phyloP scores from a whole-genome alignment of 2,797 vertebrate species.

The Thaleichthys pacificus region DNA sequence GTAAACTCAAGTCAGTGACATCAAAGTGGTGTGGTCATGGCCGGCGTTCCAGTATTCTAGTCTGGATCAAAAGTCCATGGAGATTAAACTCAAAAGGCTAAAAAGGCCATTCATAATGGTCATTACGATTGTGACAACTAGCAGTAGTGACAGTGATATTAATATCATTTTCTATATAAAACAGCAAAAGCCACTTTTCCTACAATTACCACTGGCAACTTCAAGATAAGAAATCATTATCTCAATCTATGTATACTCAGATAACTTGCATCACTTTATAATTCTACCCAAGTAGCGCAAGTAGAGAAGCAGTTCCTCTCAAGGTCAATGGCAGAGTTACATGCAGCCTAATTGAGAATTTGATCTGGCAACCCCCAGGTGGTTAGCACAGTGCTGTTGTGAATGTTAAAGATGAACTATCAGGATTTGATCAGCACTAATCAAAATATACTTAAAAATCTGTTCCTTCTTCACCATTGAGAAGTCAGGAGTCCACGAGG shows the following conservation, averaged over 20 bases:
- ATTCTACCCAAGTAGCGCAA: conserved; percentile 59
- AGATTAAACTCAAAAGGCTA: too few species aligned
- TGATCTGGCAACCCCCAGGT: conserved; percentile 66
- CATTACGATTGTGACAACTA: too few species aligned
- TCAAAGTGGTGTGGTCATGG: not conserved
- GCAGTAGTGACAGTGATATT: too few species aligned
- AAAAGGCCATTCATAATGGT: too few species aligned
- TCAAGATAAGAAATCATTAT: conserved; percentile 20
- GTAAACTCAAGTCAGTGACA: not conserved
- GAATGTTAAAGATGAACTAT: conserved; percentile 71
- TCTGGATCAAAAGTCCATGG: too few species aligned
- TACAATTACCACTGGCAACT: too few species aligned
- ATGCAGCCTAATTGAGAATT: conserved; percentile 74
- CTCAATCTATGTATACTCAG: conserved; percentile 40
- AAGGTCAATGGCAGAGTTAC: conserved; percentile 65
- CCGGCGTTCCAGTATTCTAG: too few species aligned
- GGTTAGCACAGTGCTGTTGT: conserved; percentile 56
- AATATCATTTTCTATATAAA: too few species aligned
- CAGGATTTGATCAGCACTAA: conserved; percentile 63
- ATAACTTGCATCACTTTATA: conserved; percentile 55
- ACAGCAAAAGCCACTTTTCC: too few species aligned
- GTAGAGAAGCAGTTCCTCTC: conserved; percentile 41
- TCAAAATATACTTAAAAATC: conserved; percentile 64
- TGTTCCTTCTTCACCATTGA: conserved; percentile 43
- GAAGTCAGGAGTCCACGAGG: not conserved